phyloP scores from a whole-genome alignment of 2,113 vertebrate genomes.

The Geococcyx californianus region DNA sequence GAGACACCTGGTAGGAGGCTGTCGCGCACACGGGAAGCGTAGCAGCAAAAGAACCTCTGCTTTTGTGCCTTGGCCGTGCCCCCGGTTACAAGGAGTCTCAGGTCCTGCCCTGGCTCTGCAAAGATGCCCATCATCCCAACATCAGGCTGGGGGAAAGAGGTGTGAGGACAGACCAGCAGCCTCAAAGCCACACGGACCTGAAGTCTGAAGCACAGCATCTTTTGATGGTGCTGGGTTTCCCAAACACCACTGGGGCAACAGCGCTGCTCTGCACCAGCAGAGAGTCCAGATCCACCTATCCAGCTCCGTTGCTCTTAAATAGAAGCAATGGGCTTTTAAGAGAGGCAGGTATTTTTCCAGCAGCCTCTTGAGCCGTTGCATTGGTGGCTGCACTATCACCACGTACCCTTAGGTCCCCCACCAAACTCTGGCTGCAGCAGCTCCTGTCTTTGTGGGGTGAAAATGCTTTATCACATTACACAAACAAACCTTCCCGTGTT shows the following conservation, averaged over 20 bases:
- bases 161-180: no score
- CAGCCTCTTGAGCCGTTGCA: accelerated
- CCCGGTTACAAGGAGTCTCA: neutral
- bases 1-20: no score
- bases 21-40: no score
- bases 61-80: neutral
- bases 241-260: no score
- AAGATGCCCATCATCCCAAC: accelerated
- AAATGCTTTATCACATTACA: neutral
- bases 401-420: accelerated
- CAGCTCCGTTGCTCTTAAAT: no score
- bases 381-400: accelerated
- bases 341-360: neutral
- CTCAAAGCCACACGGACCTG: neutral
- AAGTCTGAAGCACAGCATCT: accelerated
- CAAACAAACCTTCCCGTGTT: neutral
- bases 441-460: neutral
- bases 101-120: neutral
- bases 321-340: accelerated
- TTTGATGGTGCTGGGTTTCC: neutral
- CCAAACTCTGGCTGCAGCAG: no score
- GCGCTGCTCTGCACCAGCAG: neutral
- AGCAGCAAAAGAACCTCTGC: neutral
- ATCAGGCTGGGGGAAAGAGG: neutral
- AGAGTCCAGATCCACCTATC: neutral